Conservation (phyloP, 64 coral and sea anemone species). For the Actinia equina region DNA sequence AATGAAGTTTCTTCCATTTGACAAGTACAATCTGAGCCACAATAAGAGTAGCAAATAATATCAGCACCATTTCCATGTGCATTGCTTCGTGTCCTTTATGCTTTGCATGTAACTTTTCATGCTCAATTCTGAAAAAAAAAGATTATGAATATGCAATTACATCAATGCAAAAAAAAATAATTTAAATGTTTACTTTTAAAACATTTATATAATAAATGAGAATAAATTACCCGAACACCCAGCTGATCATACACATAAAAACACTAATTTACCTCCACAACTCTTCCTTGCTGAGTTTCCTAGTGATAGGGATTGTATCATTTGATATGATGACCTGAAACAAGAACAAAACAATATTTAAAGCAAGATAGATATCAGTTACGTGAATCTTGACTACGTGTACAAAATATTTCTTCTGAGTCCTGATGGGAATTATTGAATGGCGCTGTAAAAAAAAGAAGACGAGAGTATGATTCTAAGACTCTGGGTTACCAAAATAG, state of each 20-base stretch:
- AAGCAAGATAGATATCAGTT: background rate
- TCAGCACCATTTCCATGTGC: conserved; percentile 97
- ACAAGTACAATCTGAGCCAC: conserved; percentile 96
- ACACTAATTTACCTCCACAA: conserved; percentile 54
- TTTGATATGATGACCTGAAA: conserved; percentile 21
- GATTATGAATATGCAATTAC: background rate
- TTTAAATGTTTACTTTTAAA: no score
- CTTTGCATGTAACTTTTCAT: conserved; percentile 91
- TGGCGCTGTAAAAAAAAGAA: background rate
- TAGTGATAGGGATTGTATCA: conserved; percentile 33
- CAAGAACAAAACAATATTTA: background rate
- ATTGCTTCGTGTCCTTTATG: conserved; percentile 97
- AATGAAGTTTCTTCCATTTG: conserved; percentile 94
- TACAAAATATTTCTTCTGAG: background rate
- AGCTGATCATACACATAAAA: no score
- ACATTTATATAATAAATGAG: no score
- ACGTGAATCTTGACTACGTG: background rate
- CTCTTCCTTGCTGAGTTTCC: conserved; percentile 69
- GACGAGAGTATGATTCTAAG: background rate
- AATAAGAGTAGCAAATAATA: conserved; percentile 84
- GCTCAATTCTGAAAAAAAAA: conserved; percentile 59
- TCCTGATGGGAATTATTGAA: background rate
- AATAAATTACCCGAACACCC: background rate
- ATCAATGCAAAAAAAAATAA: no score
- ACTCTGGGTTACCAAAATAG: background rate